phyloP scores from a whole-genome alignment of 92 coral and sea anemone genomes.

The Paramuricea clavata region DNA sequence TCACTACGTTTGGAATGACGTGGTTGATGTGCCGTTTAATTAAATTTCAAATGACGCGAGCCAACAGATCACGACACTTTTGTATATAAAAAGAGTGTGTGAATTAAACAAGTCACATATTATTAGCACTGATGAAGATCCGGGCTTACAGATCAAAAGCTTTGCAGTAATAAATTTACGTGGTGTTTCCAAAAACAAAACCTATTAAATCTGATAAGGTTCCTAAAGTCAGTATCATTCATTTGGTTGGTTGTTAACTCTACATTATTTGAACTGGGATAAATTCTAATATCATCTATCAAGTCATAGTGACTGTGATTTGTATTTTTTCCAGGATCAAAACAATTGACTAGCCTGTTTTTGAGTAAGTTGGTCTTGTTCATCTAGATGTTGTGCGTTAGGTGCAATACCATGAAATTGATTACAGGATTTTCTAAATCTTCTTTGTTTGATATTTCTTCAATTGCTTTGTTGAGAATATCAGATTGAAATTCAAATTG shows the following conservation, averaged over 20 bases:
- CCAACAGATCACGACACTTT: no score
- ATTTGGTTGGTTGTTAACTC: constrained; percentile 50
- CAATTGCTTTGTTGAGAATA: constrained; percentile 62
- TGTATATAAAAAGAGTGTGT: no score
- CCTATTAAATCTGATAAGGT: constrained; percentile 56
- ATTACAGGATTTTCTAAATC: not conserved
- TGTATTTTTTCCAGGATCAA: constrained; percentile 75
- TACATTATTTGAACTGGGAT: constrained; percentile 60
- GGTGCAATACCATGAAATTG: constrained; percentile 41
- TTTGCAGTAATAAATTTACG: no score
- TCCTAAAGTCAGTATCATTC: constrained; percentile 33
- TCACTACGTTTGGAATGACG: no score
- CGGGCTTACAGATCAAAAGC: no score
- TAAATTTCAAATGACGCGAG: no score
- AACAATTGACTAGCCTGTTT: no score
- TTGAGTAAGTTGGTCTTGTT: constrained; percentile 53
- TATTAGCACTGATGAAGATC: no score
- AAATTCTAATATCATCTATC: constrained; percentile 69
- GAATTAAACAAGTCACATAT: no score
- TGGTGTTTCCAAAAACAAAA: no score
- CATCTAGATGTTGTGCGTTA: constrained; percentile 64
- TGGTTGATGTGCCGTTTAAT: no score
- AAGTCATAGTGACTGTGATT: constrained; percentile 74
- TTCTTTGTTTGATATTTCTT: constrained; percentile 19
- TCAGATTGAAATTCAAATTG: constrained; percentile 67